Evolutionary conservation across 1,140 invertebrate species (phyloP), one percentile per base, ranked within the genome.

Genomic region (Macrobrachium rosenbergii): DNA sequence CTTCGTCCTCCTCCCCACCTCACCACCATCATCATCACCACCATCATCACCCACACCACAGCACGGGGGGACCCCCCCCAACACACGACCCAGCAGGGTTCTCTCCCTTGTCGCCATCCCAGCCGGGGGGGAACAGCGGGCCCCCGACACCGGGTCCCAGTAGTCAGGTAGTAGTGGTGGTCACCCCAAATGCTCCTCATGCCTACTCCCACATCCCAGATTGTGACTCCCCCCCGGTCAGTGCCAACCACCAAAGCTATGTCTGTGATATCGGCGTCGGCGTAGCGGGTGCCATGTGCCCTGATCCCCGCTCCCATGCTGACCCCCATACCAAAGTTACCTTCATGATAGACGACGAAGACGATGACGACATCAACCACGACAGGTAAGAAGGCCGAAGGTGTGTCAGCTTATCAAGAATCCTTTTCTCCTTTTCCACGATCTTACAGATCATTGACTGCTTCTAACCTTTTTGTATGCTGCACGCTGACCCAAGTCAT

Each of bases 301-400:
- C n/a, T 11, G 80, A 82, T 5, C 64, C 60, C 8, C 76, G 76
- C n/a, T 59, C 23, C 43, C 84, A 62, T 67, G 16, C 77, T 58
- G 84, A 73, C 77, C 64, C 84, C 67, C 84, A 73, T 75, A 60
- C 80, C 69, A 88, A 88, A 78, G 86, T 88, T 69, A 88, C 86
- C 28, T 88, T 88, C 80, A 82, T 45, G 37, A 64, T 88, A 23
- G 37, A 82, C 10, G 86, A 67, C 17, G 86, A 87, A 17, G 86
- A 88, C 43, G 86, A 87, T n/a, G 86, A 88, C 23, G 79, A 82
- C 10, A 58, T 63, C 58, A 80, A 87, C 12, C 28, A 87, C 37
- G 79, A 88, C 62, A 63, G 84, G 84, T 87, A 52, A 67, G 75
- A 52, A 14, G 7, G 8, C 2, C 14, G 19, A 17, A 8, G 19